These are phyloP conservation scores for Eutolmus rufibarbis DNA, from an alignment of 2,888 invertebrate species.

Conservation along the genomic window DNA sequence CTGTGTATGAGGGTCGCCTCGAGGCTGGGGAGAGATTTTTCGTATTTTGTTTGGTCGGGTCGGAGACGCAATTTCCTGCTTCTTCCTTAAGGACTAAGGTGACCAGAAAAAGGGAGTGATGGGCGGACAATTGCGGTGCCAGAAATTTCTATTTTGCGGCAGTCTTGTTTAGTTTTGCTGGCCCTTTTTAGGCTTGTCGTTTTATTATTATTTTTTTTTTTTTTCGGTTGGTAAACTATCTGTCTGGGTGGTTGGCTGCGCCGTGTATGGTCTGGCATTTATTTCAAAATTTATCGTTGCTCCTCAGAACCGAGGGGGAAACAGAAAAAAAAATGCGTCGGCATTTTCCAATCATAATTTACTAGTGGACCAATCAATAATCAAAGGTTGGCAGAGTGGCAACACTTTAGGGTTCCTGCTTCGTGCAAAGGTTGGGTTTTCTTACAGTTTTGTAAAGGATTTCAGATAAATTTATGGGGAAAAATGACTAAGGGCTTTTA, in stretches of 20 bases:
- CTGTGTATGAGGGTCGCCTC: background rate
- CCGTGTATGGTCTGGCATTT: background rate
- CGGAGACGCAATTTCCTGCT: conserved; percentile 36
- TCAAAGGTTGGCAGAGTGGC: background rate
- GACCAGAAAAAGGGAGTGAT: conserved; percentile 18
- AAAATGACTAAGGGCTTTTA: background rate
- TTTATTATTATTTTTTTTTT: background rate
- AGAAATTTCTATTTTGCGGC: conserved; percentile 29
- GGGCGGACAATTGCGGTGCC: background rate
- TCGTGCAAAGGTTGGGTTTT: background rate
- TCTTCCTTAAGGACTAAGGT: conserved; percentile 4
- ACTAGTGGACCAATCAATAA: background rate
- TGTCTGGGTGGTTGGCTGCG: background rate
- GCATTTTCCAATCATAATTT: conserved; percentile 14
- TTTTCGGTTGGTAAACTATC: conserved; percentile 8
- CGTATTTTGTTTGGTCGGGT: conserved; percentile 27
- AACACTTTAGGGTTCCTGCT: background rate
- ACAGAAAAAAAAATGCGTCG: background rate
- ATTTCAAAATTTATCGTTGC: conserved; percentile 4
- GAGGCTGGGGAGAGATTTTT: background rate
- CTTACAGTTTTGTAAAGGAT: background rate
- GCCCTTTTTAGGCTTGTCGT: background rate
- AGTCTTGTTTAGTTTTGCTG: conserved; percentile 14
- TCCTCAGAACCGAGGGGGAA: background rate
- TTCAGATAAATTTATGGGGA: background rate